Evolutionary conservation across 2,797 vertebrate genomes (phyloP).

Genomic region (Novumbra hubbsi): DNA sequence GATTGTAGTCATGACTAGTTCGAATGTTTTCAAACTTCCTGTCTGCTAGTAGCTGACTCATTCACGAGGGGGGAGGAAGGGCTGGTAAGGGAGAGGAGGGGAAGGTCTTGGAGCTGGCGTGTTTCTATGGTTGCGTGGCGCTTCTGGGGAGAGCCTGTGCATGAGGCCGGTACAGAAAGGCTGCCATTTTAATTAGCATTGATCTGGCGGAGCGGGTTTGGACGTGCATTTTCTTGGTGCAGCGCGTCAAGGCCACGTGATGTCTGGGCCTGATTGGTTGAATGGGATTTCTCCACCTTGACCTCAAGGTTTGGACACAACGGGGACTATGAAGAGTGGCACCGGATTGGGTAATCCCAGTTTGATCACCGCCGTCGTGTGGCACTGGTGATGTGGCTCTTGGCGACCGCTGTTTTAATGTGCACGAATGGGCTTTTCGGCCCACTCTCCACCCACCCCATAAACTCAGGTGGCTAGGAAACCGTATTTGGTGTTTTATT

Average conservation of each 20-base stretch:
- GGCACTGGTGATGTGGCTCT: slow-evolving; percentile 6
- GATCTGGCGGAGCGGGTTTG: slow-evolving; percentile 59
- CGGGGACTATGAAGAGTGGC: slow-evolving; percentile 19
- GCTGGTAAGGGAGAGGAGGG: no score
- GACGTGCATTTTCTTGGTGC: slow-evolving; percentile 61
- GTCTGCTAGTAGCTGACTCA: background rate
- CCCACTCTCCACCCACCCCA: background rate
- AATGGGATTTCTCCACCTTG: slow-evolving; percentile 27
- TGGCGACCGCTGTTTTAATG: slow-evolving; percentile 27
- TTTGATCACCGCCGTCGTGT: slow-evolving; percentile 32
- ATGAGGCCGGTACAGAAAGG: slow-evolving; percentile 59
- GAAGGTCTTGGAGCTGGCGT: background rate
- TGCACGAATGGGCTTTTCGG: slow-evolving; percentile 26
- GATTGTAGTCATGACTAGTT: background rate
- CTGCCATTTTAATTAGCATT: slow-evolving; percentile 66
- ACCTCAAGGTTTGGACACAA: slow-evolving; percentile 15
- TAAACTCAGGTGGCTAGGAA: slow-evolving; percentile 41
- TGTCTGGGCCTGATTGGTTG: slow-evolving; percentile 43
- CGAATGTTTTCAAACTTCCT: background rate
- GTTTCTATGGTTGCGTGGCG: slow-evolving; percentile 75
- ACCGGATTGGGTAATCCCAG: slow-evolving; percentile 9
- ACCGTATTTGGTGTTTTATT: slow-evolving; percentile 29
- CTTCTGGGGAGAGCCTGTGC: slow-evolving; percentile 45
- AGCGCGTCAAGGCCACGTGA: slow-evolving; percentile 49
- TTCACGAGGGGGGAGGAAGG: background rate